phyloP scores from a whole-genome alignment of 2,113 vertebrate genomes.

The Anhinga anhinga region DNA sequence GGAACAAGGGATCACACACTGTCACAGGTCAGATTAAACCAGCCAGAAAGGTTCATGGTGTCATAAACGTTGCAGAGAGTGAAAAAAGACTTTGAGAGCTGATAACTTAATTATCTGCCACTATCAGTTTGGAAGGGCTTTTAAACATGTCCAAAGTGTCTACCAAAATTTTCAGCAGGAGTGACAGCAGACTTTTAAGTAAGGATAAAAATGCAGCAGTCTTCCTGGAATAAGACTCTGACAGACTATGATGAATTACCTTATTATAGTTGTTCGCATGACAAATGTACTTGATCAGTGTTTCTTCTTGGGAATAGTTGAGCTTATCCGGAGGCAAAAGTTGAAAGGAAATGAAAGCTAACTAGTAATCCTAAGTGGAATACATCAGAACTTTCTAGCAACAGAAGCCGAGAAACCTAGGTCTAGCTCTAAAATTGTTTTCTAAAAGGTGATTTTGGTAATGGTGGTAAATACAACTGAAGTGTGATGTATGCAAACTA shows the following conservation, averaged over 20 bases:
- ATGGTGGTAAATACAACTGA: neutral
- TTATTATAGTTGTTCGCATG: slow-evolving; percentile 77
- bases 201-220: slow-evolving; percentile 76
- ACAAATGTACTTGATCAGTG: slow-evolving; percentile 80
- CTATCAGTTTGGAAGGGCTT: slow-evolving; percentile 73
- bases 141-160: slow-evolving; percentile 76
- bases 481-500: neutral
- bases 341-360: slow-evolving; percentile 75
- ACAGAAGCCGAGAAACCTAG: slow-evolving; percentile 28
- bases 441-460: neutral
- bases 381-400: slow-evolving; percentile 64
- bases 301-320: slow-evolving; percentile 78
- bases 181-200: slow-evolving; percentile 77
- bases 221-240: slow-evolving; percentile 75
- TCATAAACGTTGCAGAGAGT: slow-evolving; percentile 44
- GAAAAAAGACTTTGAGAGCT: slow-evolving; percentile 32
- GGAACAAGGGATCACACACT: neutral
- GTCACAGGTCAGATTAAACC: slow-evolving; percentile 51
- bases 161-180: slow-evolving; percentile 72
- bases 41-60: slow-evolving; percentile 29
- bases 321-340: slow-evolving; percentile 79
- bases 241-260: slow-evolving; percentile 83
- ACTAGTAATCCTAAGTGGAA: slow-evolving; percentile 65
- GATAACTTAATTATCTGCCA: slow-evolving; percentile 79
- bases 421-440: neutral